Percentiles rank a stretch among this genome's conserved stretches.
phyloP scores from a whole-genome alignment of 1,140 invertebrate species.

The Periplaneta americana region DNA sequence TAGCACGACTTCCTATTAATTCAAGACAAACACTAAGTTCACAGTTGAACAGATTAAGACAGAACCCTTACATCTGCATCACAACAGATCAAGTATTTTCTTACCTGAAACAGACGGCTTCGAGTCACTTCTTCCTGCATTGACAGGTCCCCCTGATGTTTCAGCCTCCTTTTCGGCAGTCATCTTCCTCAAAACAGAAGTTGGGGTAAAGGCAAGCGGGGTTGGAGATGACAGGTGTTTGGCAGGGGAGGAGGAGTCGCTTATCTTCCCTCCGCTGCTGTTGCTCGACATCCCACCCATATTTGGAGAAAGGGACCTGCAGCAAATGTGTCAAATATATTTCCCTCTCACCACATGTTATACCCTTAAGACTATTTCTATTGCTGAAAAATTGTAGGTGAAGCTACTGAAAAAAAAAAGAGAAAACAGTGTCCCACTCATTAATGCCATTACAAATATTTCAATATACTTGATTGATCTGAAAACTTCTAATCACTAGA shows the following conservation, averaged over 20 bases:
- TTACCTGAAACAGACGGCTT: not conserved
- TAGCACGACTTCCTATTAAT: not conserved
- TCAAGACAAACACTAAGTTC: not conserved
- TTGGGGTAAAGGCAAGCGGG: slow-evolving; percentile 80
- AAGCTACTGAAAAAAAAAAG: too few relatives aligned
- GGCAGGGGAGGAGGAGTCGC: slow-evolving; percentile 10
- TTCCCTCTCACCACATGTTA: too few relatives aligned
- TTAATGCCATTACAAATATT: too few relatives aligned
- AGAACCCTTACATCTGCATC: not conserved
- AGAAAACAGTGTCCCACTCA: too few relatives aligned
- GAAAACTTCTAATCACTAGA: too few relatives aligned
- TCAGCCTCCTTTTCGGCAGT: slow-evolving; percentile 78
- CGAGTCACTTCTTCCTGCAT: not conserved
- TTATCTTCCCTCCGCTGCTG: not conserved
- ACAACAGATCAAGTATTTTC: not conserved
- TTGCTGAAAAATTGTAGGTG: too few relatives aligned
- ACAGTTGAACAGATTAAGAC: not conserved
- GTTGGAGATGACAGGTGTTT: slow-evolving; percentile 43
- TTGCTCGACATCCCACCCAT: slow-evolving; percentile 6
- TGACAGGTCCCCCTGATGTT: not conserved
- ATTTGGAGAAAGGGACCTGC: slow-evolving; percentile 13
- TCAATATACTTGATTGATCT: too few relatives aligned
- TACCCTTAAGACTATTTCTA: too few relatives aligned
- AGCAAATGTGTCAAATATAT: not conserved
- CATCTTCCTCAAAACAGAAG: slow-evolving; percentile 87